phyloP scores from a whole-genome alignment of 64 coral and sea anemone genomes.

The Astreopora myriophthalma region DNA sequence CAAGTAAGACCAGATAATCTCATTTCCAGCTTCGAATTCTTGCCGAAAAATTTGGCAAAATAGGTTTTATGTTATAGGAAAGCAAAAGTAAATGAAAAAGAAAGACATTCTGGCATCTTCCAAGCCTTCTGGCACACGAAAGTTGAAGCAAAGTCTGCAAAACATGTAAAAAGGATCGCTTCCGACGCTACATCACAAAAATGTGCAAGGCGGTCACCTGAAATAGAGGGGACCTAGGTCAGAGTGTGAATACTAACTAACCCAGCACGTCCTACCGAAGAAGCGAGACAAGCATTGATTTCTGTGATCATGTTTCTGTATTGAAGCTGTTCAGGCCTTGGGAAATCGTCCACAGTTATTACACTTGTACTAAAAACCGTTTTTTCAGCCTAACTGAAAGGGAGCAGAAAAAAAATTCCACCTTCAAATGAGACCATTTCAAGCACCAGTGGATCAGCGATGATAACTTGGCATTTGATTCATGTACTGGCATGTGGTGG shows the following conservation, averaged over 20 bases:
- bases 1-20: background rate
- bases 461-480: conserved; percentile 53
- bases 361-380: conserved; percentile 35
- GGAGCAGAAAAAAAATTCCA: conserved; percentile 41
- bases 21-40: background rate
- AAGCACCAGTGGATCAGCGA: conserved; percentile 44
- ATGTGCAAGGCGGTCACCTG: conserved; percentile 4
- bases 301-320: background rate
- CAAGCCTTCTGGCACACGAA: background rate
- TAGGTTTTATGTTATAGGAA: conserved; percentile 1
- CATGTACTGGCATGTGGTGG: conserved; percentile 57
- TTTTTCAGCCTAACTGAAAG: conserved; percentile 30
- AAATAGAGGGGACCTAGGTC: background rate
- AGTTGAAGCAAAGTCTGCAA: conserved; percentile 7
- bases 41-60: conserved; percentile 19
- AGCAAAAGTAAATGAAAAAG: background rate
- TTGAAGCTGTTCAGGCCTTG: background rate
- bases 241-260: conserved; percentile 1
- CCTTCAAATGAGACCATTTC: conserved; percentile 45
- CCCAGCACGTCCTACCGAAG: too few relatives aligned
- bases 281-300: background rate
- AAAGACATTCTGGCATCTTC: conserved; percentile 3
- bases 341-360: conserved; percentile 35
- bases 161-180: background rate
- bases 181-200: background rate